These are phyloP conservation scores for Drosophila punjabiensis DNA, from an alignment of 1,140 invertebrate genomes.

Conservation along the genomic window DNA sequence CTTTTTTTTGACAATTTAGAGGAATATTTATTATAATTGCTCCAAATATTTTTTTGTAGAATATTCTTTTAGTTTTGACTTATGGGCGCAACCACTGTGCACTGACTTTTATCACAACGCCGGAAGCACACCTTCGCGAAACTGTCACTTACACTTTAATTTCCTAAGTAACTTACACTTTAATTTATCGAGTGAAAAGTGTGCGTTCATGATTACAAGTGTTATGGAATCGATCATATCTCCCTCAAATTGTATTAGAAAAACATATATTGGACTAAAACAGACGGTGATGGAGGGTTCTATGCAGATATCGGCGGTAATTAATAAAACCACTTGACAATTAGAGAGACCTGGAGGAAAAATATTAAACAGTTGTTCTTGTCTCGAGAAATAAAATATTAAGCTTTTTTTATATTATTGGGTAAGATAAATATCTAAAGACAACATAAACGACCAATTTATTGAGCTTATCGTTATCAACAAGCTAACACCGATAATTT, in stretches of 20 bases:
- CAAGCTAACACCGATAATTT: not conserved
- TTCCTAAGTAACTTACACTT: not conserved
- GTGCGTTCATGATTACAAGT: not conserved
- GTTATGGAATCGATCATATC: not conserved
- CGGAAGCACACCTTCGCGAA: not conserved
- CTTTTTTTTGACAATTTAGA: too few relatives aligned
- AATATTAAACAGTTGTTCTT: not conserved
- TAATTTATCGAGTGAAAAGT: not conserved
- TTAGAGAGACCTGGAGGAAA: not conserved
- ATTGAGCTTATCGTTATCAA: not conserved
- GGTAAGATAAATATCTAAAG: not conserved
- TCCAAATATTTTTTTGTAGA: too few relatives aligned
- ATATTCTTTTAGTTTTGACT: too few relatives aligned
- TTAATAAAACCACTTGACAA: conserved; percentile 7
- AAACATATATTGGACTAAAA: not conserved
- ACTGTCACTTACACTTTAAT: not conserved
- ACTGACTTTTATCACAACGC: not conserved
- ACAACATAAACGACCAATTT: not conserved
- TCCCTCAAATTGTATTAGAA: too few relatives aligned
- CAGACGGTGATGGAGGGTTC: not conserved
- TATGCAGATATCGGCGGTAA: not conserved
- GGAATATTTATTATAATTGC: too few relatives aligned
- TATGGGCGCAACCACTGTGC: too few relatives aligned
- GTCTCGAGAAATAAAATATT: not conserved
- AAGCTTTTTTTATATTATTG: not conserved